Evolutionary conservation across 2,888 invertebrate species (phyloP).

Genomic region (Heliconius ethilla): DNA sequence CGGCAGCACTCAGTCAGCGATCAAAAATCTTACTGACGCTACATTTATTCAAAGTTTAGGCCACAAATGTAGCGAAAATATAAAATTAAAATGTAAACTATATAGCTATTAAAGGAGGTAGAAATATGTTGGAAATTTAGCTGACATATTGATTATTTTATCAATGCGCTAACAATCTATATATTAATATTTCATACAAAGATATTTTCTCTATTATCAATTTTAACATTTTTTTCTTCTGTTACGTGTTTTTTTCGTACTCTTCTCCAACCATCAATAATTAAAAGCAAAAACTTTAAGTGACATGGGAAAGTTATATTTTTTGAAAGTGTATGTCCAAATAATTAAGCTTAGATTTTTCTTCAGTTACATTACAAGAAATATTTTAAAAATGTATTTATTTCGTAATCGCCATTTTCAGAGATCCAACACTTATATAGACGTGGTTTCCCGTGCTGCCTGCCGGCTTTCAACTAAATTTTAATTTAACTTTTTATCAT

Average conservation of each 20-base stretch:
- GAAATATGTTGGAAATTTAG: too few species aligned
- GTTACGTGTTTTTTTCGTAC: too few species aligned
- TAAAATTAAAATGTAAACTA: not conserved
- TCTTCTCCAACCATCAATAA: too few species aligned
- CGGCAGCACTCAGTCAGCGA: conserved; percentile 47
- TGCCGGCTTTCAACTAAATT: conserved; percentile 46
- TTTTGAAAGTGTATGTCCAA: too few species aligned
- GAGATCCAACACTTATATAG: conserved; percentile 35
- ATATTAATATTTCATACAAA: too few species aligned
- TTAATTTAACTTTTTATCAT: conserved; percentile 43
- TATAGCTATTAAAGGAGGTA: too few species aligned
- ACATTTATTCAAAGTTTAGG: conserved; percentile 44
- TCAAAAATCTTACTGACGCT: conserved; percentile 44
- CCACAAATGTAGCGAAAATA: conserved; percentile 41
- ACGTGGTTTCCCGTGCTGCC: conserved; percentile 36
- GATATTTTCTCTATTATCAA: too few species aligned
- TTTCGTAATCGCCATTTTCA: conserved; percentile 18
- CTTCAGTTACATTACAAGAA: not conserved
- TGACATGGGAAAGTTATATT: too few species aligned
- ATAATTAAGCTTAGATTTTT: not conserved
- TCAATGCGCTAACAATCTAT: too few species aligned
- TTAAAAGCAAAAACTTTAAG: too few species aligned
- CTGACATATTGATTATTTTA: too few species aligned
- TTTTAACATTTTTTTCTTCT: too few species aligned
- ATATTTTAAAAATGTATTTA: not conserved